Percentiles rank a stretch among this genome's conserved stretches.
Conservation (phyloP, 1,140 invertebrate species). For the Berghia stephanieae region DNA sequence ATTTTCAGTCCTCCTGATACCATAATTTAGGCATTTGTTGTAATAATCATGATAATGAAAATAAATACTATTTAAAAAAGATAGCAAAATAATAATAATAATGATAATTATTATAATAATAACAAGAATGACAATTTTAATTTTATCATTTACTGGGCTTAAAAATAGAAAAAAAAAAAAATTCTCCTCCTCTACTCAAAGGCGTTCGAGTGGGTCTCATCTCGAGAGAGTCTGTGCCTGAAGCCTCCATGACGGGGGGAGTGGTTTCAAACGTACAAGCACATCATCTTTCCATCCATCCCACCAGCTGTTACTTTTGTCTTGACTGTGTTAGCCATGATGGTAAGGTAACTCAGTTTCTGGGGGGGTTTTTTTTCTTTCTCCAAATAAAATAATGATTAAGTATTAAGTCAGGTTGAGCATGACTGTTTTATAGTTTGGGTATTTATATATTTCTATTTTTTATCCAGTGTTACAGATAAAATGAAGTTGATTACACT, state of each 20-base stretch:
- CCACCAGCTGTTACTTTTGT: constrained; percentile 82
- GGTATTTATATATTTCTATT: background rate
- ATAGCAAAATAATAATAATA: too few relatives aligned
- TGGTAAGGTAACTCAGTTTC: constrained; percentile 68
- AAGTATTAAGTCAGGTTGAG: background rate
- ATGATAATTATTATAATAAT: too few relatives aligned
- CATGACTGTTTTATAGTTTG: background rate
- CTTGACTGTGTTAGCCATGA: constrained; percentile 79
- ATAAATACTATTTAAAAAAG: too few relatives aligned
- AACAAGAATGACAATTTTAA: too few relatives aligned
- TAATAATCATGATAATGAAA: too few relatives aligned
- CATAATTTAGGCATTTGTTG: too few relatives aligned
- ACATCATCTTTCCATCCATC: constrained; percentile 84
- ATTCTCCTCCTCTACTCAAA: constrained; percentile 35
- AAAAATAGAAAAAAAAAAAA: too few relatives aligned
- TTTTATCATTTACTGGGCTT: too few relatives aligned
- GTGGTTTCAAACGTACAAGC: constrained; percentile 88
- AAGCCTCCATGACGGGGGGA: constrained; percentile 85
- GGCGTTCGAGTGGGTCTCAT: constrained; percentile 42
- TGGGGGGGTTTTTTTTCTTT: background rate
- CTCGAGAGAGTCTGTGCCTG: constrained; percentile 44
- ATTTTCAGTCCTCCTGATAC: too few relatives aligned
- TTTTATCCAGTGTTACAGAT: background rate
- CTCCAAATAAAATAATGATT: background rate
- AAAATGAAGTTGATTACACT: too few relatives aligned